A percentile compares a stretch with the other conserved stretches of the same genome.
phyloP scores from a whole-genome alignment of 2,113 vertebrate genomes.

The Syrmaticus mikado region DNA sequence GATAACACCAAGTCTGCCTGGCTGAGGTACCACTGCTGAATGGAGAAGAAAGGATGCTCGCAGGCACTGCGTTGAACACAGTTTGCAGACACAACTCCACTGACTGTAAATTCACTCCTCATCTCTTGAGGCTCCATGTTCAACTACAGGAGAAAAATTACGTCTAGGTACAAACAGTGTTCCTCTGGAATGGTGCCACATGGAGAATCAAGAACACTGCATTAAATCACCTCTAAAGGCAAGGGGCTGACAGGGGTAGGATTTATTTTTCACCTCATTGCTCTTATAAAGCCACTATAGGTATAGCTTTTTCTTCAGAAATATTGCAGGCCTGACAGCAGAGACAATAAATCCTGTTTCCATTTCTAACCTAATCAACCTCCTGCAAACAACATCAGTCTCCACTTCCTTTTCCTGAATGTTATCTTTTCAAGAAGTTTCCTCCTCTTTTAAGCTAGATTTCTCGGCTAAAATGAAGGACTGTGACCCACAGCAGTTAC shows the following conservation, averaged over 20 bases:
- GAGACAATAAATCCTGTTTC: slow-evolving; percentile 19
- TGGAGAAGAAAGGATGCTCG: background rate
- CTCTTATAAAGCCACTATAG: slow-evolving; percentile 36
- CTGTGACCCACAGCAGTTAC: background rate
- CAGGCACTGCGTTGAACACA: background rate
- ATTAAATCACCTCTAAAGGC: slow-evolving; percentile 48
- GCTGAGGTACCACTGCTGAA: background rate
- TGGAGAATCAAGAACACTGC: background rate
- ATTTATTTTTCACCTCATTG: slow-evolving; percentile 45
- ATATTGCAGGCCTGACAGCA: background rate
- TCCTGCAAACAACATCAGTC: background rate
- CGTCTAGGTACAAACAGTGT: background rate
- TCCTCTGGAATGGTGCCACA: background rate
- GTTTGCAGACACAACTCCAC: background rate
- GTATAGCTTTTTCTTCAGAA: slow-evolving; percentile 21
- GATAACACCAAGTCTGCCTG: background rate
- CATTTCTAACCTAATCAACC: background rate
- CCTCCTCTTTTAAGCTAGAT: background rate
- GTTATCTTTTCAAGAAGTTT: background rate
- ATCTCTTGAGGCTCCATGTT: background rate
- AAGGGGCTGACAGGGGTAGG: background rate
- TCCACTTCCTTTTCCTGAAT: background rate
- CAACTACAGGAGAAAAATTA: slow-evolving; percentile 28
- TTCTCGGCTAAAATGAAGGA: background rate
- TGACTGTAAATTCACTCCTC: background rate